phyloP scores from a whole-genome alignment of 2,797 vertebrate species.

The Enteromius afrohamiltoni region DNA sequence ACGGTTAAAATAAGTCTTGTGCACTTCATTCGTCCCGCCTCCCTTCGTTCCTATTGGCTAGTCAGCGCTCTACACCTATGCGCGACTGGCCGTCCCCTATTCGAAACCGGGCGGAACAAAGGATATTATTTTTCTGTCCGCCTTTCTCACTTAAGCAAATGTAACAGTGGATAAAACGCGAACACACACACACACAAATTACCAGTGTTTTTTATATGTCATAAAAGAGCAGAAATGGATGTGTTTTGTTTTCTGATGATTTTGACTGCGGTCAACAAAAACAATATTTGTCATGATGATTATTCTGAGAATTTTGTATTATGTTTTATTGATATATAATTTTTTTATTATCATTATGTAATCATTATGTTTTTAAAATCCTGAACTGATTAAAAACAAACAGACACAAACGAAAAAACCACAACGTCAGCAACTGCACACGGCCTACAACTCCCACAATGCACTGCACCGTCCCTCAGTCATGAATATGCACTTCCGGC shows the following conservation, averaged over 20 bases:
- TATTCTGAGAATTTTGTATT: background rate
- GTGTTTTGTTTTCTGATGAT: background rate
- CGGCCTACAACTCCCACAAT: slow-evolving; percentile 47
- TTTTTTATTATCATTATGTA: background rate
- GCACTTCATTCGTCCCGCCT: too few species aligned
- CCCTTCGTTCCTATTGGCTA: too few species aligned
- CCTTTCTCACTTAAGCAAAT: background rate
- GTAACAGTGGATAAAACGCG: background rate
- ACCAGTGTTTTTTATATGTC: background rate
- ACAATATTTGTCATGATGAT: background rate
- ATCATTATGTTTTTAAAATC: background rate
- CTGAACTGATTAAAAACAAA: background rate
- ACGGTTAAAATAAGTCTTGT: too few species aligned
- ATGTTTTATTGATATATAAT: background rate
- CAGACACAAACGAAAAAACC: background rate
- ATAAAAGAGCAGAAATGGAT: background rate
- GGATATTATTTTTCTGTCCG: rapidly evolving
- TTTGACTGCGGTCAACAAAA: background rate
- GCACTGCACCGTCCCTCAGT: background rate
- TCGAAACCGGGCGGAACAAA: slow-evolving; percentile 55
- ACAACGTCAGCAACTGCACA: too few species aligned
- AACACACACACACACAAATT: background rate
- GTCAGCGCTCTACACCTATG: slow-evolving; percentile 55
- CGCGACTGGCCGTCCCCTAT: slow-evolving; percentile 55
- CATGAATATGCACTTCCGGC: slow-evolving; percentile 38